Conservation (phyloP, 2,888 invertebrate species). For the Sminthurides aquaticus region DNA sequence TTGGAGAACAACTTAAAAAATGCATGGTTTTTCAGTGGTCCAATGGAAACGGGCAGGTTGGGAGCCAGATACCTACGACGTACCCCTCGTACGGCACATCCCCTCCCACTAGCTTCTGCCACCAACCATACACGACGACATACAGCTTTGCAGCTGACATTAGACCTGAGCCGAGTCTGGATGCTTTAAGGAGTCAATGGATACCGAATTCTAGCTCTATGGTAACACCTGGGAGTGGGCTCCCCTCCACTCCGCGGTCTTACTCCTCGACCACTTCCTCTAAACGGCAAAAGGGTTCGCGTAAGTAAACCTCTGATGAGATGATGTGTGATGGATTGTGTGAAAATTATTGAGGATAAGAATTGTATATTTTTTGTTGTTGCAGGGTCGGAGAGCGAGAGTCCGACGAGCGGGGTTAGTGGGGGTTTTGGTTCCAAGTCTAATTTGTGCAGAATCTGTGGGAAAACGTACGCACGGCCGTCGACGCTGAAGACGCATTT, state of each 20-base stretch:
- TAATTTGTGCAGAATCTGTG: constrained; percentile 88
- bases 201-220: constrained; percentile 27
- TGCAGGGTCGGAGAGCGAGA: constrained; percentile 37
- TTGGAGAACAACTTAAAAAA: no score
- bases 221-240: constrained; percentile 4
- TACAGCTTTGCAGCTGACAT: constrained; percentile 80
- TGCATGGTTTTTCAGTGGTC: neutral
- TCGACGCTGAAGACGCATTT: constrained; percentile 95
- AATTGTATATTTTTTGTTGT: neutral
- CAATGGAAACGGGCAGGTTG: constrained; percentile 8
- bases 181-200: constrained; percentile 39
- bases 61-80: constrained; percentile 49
- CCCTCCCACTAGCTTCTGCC: constrained; percentile 38
- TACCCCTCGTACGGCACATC: constrained; percentile 32
- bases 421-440: constrained; percentile 49
- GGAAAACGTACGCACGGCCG: constrained; percentile 92
- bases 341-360: neutral
- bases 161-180: constrained; percentile 52
- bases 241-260: constrained; percentile 11
- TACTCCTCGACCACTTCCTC: constrained; percentile 13
- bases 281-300: constrained; percentile 15
- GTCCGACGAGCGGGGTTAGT: constrained; percentile 32
- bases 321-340: no score
- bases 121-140: constrained; percentile 61
- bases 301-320: constrained; percentile 7